Conservation (phyloP, 2,797 vertebrate species). For the Oryzias sinensis region DNA sequence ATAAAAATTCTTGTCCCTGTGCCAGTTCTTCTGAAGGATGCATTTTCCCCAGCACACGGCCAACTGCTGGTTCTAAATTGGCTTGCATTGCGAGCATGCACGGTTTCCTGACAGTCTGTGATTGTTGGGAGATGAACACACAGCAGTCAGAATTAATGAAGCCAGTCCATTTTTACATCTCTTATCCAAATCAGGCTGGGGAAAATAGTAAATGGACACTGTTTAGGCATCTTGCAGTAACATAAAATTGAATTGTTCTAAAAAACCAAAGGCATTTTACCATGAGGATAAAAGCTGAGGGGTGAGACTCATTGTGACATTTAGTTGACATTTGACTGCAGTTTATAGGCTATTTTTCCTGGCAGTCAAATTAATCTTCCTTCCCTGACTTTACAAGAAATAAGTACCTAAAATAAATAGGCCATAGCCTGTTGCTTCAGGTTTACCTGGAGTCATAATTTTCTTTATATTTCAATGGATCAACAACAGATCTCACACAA, state of each 20-base stretch:
- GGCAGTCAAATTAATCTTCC: constrained; percentile 18
- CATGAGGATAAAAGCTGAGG: constrained; percentile 1
- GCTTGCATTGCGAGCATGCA: background rate
- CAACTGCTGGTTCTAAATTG: constrained; percentile 2
- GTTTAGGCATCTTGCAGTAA: no score
- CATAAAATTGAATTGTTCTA: background rate
- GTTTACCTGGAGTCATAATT: background rate
- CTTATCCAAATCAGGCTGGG: background rate
- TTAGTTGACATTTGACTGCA: constrained; percentile 40
- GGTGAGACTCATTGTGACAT: constrained; percentile 23
- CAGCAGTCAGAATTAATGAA: background rate
- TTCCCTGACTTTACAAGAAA: constrained; percentile 13
- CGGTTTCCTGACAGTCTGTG: background rate
- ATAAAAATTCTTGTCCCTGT: background rate
- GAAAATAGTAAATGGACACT: background rate
- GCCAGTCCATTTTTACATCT: background rate
- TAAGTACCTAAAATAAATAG: constrained; percentile 37
- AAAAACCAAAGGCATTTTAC: background rate
- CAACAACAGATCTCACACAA: no score
- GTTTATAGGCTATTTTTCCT: constrained; percentile 27
- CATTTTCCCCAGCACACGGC: background rate
- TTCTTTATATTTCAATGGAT: no score
- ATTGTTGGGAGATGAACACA: background rate
- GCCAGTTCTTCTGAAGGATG: background rate
- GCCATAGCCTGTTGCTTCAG: constrained; percentile 2